Base-by-base conservation (phyloP, 2,888 invertebrate genomes). In the Callinectes sapidus region DNA sequence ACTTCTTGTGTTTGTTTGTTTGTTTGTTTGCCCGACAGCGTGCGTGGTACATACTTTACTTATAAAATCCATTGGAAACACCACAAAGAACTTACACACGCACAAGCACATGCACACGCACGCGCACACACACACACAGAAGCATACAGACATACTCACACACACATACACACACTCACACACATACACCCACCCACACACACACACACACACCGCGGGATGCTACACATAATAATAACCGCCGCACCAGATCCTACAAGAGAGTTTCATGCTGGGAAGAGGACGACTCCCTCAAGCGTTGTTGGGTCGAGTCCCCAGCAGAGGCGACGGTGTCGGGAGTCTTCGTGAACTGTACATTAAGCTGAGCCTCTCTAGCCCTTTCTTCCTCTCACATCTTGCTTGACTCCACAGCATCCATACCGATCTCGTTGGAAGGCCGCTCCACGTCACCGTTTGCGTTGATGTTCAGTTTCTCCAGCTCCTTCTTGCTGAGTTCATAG, bases 401-500 rank as follows among this genome's bases (percentile, higher is more conserved):
- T 55, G 93, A 94, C 42, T 94, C 94, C 39, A 94, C 91, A 39
- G 93, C 91, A 86, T 92, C 93, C 93, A 94, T 92, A 48, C 91
- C 90, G 35, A 94, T 92, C 77, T 93, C 94, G 66, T 91, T 93
- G 42, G 93, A 92, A 28, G 94, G 93, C n/a, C 94, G 94, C 32
- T 94, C 94, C 55, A 94, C 92, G 61, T 94, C 94, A 3, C 94
- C 94, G 85, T 94, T 94, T 16, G 91, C 91, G 39, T 92, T 92
- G 89, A 93, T 87, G 89, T 66, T 91, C 94, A 94, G 54, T 35
- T 90, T 35, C 61, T 92, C 93, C 35, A 94, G 92, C 54, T 94
- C 94, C 61, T 92, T 92, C 92, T 94, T 94, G 93, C 94, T 94
- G 54, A 94, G 93, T 86, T 94, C 94, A 89, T 94, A 94, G n/a